Conservation (phyloP, 2,113 vertebrate species). For the Microcebus tavaratra region DNA sequence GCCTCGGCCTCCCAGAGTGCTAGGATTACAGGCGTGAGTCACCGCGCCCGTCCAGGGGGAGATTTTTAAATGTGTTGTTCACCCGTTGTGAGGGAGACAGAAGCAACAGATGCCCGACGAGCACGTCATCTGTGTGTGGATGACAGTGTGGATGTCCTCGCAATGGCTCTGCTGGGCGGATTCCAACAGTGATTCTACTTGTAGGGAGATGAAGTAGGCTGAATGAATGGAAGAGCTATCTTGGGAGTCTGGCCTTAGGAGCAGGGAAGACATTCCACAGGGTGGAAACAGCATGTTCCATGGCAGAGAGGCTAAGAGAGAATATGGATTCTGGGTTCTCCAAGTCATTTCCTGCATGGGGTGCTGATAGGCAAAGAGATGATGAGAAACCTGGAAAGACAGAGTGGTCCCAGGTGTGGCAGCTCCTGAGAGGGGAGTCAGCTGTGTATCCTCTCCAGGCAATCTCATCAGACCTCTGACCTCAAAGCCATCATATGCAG, state of each 20-base stretch:
- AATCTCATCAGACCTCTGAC: neutral
- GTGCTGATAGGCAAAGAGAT: neutral
- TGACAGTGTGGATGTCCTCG: neutral
- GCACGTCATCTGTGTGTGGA: neutral
- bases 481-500: neutral
- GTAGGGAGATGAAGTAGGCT: neutral
- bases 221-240: neutral
- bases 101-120: neutral
- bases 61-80: neutral
- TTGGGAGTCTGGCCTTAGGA: neutral
- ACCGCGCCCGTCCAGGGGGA: neutral
- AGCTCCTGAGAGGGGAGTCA: neutral
- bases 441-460: neutral
- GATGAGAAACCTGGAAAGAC: neutral
- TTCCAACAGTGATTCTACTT: neutral
- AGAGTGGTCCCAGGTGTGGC: neutral
- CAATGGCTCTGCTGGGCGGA: too few relatives aligned
- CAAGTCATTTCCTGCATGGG: neutral
- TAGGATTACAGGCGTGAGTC: too few relatives aligned
- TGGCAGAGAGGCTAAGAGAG: neutral
- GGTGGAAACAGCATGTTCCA: neutral
- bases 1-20: too few relatives aligned
- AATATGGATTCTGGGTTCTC: neutral
- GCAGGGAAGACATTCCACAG: fast-evolving
- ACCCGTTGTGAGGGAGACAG: neutral